Conservation (phyloP, 2,113 vertebrate species). For the Sebastes fasciatus region DNA sequence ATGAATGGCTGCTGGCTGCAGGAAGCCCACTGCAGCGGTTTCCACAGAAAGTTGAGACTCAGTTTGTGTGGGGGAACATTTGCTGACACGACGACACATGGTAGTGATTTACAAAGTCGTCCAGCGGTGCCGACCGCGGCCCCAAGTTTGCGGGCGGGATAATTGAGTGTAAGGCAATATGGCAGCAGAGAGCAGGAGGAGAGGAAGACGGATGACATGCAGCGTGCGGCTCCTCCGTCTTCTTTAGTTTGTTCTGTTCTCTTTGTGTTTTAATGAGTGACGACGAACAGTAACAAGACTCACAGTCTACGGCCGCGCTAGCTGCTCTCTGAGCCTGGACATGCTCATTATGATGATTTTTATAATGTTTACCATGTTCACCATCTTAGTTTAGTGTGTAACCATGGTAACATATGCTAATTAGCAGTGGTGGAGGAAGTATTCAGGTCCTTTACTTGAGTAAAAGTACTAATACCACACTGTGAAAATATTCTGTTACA, state of each 20-base stretch:
- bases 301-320: neutral
- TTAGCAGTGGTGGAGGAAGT: neutral
- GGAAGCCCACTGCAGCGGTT: conserved; percentile 30
- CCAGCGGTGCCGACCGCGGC: conserved; percentile 23
- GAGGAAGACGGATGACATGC: conserved; percentile 29
- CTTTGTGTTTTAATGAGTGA: conserved; percentile 33
- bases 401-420: neutral
- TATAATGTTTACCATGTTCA: no score
- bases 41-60: conserved; percentile 51
- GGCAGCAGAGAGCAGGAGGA: conserved; percentile 4
- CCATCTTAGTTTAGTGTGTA: no score
- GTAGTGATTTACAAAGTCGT: conserved; percentile 46
- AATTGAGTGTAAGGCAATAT: conserved; percentile 25
- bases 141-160: conserved; percentile 28
- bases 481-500: no score
- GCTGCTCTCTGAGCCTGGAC: neutral
- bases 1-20: conserved; percentile 14
- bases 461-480: neutral
- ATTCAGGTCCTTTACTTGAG: neutral
- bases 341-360: neutral
- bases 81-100: conserved; percentile 57
- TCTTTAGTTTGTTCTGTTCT: neutral
- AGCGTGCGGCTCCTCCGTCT: conserved; percentile 13
- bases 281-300: no score
- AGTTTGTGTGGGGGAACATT: conserved; percentile 54